These are phyloP conservation scores for Coccyzus lansbergi DNA, from an alignment of 2,797 vertebrate genomes.

Conservation along the genomic window DNA sequence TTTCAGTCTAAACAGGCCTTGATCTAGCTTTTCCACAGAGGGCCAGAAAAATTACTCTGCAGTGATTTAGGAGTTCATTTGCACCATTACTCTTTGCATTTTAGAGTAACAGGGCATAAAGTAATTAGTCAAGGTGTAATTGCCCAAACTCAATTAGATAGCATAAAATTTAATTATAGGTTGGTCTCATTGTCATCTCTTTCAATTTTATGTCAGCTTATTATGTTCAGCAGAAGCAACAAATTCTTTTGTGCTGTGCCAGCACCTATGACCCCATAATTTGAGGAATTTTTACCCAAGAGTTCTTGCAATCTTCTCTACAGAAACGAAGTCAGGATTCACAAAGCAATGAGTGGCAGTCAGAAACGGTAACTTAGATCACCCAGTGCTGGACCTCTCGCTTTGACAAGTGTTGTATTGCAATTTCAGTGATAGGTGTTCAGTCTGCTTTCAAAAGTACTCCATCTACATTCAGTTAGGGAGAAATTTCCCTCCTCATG, in stretches of 20 bases:
- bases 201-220: not conserved
- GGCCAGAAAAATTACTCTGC: not conserved
- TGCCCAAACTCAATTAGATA: not conserved
- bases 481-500: not conserved
- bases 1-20: not conserved
- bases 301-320: not conserved
- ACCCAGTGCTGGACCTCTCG: not conserved
- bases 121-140: not conserved
- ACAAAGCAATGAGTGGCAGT: not conserved
- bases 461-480: not conserved
- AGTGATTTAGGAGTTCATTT: not conserved
- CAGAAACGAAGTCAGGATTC: not conserved
- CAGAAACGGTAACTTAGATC: not conserved
- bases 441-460: not conserved
- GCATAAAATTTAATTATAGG: not conserved
- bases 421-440: not conserved
- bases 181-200: not conserved
- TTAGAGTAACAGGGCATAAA: not conserved
- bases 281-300: not conserved
- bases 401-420: not conserved
- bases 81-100: not conserved
- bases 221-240: not conserved
- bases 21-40: not conserved
- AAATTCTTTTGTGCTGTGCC: not conserved
- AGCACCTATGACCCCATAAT: not conserved